phyloP scores from a whole-genome alignment of 2,113 vertebrate genomes.

The Cariama cristata region DNA sequence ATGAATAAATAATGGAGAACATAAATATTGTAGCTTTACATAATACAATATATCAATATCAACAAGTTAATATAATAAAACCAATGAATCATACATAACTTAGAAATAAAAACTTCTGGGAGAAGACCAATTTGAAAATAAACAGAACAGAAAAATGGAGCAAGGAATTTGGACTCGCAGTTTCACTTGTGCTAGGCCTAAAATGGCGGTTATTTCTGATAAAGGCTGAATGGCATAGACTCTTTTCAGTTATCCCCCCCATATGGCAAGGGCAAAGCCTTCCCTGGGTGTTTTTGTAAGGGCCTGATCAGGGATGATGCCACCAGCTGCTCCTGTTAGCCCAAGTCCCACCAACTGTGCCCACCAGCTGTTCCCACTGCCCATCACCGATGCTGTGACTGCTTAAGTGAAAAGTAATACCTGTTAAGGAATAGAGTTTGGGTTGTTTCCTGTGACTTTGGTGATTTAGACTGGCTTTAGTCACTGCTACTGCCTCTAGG shows the following conservation, averaged over 20 bases:
- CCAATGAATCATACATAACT: neutral
- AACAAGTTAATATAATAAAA: neutral
- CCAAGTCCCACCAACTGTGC: neutral
- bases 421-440: neutral
- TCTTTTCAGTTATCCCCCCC: neutral
- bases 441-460: neutral
- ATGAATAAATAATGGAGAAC: neutral
- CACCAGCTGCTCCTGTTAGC: neutral
- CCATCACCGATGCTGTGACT: accelerated
- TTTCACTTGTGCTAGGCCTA: neutral
- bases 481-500: accelerated
- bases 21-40: neutral
- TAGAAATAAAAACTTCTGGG: neutral
- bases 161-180: neutral
- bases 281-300: neutral
- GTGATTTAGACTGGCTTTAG: neutral
- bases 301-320: neutral
- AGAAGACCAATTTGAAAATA: neutral
- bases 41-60: neutral
- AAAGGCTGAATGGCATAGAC: neutral
- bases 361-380: neutral
- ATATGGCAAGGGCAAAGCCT: neutral
- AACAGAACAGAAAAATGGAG: neutral
- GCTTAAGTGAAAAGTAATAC: neutral
- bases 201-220: neutral